These are phyloP conservation scores for Leptogaster cylindrica DNA, from an alignment of 2,888 invertebrate genomes.

Conservation along the genomic window DNA sequence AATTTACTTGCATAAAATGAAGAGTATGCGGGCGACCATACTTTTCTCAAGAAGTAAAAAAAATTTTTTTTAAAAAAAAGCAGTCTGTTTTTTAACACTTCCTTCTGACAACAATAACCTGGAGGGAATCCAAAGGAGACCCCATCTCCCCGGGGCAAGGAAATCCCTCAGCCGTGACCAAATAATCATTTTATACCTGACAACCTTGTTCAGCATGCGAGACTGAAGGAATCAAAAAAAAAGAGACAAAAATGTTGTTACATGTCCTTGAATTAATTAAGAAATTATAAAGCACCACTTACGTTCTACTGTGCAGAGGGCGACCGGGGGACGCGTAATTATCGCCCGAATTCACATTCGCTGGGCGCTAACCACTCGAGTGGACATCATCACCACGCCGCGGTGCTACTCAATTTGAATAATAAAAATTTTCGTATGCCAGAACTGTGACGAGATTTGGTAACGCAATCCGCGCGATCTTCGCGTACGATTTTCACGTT, in stretches of 20 bases:
- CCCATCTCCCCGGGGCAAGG: too few relatives aligned
- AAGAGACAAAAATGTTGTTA: constrained; percentile 18
- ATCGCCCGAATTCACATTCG: constrained; percentile 27
- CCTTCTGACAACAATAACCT: too few relatives aligned
- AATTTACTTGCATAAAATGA: too few relatives aligned
- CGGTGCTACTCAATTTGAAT: constrained; percentile 26
- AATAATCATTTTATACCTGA: constrained; percentile 19
- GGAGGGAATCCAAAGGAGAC: too few relatives aligned
- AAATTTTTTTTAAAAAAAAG: too few relatives aligned
- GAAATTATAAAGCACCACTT: constrained; percentile 22
- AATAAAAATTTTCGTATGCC: constrained; percentile 10
- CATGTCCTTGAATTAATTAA: constrained; percentile 41
- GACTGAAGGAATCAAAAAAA: not conserved
- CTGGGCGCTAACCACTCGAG: constrained; percentile 12
- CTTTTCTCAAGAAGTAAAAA: too few relatives aligned
- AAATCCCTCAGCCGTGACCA: constrained; percentile 9
- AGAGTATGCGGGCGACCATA: too few relatives aligned
- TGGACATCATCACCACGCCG: constrained; percentile 10
- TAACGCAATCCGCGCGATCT: too few relatives aligned
- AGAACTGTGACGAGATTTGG: not conserved
- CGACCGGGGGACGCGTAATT: constrained; percentile 2
- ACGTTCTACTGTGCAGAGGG: not conserved
- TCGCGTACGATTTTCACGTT: too few relatives aligned
- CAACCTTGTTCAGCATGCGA: constrained; percentile 14
- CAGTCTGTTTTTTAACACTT: too few relatives aligned